These are phyloP conservation scores for Kryptolebias marmoratus DNA, from an alignment of 2,113 vertebrate genomes.

Conservation along the genomic window DNA sequence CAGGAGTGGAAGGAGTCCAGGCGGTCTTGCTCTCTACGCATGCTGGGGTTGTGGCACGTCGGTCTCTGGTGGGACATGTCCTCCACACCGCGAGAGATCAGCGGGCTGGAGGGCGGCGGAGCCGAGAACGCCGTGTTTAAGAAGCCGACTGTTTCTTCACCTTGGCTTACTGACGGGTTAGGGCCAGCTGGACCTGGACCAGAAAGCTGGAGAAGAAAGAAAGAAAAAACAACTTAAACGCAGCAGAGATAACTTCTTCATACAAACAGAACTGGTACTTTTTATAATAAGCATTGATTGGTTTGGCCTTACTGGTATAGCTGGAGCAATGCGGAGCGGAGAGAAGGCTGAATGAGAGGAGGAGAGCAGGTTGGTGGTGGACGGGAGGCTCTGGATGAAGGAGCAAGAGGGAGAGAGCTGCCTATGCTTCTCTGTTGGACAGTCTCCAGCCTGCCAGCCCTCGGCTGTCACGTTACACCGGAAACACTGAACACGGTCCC, in stretches of 20 bases:
- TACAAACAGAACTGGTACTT: not conserved
- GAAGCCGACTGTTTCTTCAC: constrained; percentile 83
- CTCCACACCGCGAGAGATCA: constrained; percentile 82
- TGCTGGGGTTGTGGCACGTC: constrained; percentile 80
- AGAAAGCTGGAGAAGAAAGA: constrained; percentile 53
- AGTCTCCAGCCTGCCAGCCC: constrained; percentile 92
- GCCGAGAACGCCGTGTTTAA: constrained; percentile 85
- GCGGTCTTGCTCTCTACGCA: constrained; percentile 92
- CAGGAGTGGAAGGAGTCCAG: constrained; percentile 87
- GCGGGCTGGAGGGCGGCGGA: constrained; percentile 82
- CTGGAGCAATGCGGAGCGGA: constrained; percentile 68
- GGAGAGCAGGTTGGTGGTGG: constrained; percentile 79
- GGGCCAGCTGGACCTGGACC: constrained; percentile 54
- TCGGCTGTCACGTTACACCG: constrained; percentile 89
- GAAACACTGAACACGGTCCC: constrained; percentile 94
- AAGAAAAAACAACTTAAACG: not conserved
- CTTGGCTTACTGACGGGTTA: constrained; percentile 63
- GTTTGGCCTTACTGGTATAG: constrained; percentile 67
- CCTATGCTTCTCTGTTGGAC: constrained; percentile 89
- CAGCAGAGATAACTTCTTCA: too few species aligned
- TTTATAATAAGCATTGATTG: not conserved
- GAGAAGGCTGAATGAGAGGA: constrained; percentile 84
- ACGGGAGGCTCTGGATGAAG: constrained; percentile 87
- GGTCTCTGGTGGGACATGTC: constrained; percentile 83
- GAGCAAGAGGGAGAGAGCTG: constrained; percentile 88